Base-by-base conservation (phyloP, 1,140 invertebrate species). In the Mesaphorura yosii region DNA sequence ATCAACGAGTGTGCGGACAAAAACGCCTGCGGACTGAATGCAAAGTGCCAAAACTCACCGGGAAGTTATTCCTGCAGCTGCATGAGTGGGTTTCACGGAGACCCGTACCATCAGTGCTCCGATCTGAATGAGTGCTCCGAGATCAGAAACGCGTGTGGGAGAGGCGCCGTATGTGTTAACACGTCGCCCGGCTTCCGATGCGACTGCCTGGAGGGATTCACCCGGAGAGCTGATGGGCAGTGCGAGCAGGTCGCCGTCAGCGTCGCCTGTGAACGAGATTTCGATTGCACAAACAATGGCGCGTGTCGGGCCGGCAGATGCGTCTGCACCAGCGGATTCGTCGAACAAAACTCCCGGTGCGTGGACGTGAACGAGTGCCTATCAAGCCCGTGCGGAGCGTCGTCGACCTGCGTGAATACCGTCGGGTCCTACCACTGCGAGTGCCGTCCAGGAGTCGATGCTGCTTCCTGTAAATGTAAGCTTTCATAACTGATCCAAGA, bases 271-370 rank as follows among this genome's bases (percentile, higher is more conserved):
- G 81, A 81, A 72, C 80, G 80, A 3, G 88, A 91, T 64, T 90
- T 88, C 63, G 86, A 92, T 64, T 93, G 88, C 66, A 86, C 86
- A 17, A 90, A 88, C 67, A 90, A 92, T 68, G 88, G 87, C 0
- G 84, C 88, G 68, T 93, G 88, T 64, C 12, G 28, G 31, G 77
- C 86, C 31, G 80, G 79, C 47, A 86, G 87, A 65, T 97, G 92
- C 69, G 87, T 86, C 70, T 97, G 92, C 65, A 81, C 85, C 66
- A 77, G 85, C 60, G 87, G 88, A 14, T 94, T 94, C 68, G 77
- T 83, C 57, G 80, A 86, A 1, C 77, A 78, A 44, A 81, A 83
- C 34, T 80, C 86, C 0, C 74, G 80, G 52, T 91, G 87, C 64
- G 72, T 80, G 19, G 87, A 91, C 64, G 69, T 90, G 7, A 78